Conservation (phyloP, 1,140 invertebrate genomes). For the Helicoverpa zea region DNA sequence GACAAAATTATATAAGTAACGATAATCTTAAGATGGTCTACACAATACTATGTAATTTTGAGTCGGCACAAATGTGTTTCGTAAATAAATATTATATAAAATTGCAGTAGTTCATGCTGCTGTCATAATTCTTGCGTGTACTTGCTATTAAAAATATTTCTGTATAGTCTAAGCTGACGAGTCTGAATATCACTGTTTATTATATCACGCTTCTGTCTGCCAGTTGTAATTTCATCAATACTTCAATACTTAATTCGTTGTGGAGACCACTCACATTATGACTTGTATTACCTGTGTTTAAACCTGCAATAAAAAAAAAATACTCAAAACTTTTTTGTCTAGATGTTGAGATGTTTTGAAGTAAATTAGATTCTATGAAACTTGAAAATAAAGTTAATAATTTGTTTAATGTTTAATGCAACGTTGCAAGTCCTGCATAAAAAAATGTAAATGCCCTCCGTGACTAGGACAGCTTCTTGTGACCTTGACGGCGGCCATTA, state of each 20-base stretch:
- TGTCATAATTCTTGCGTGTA: too few relatives aligned
- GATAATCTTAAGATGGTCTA: not conserved
- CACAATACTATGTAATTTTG: too few relatives aligned
- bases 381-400: constrained; percentile 54
- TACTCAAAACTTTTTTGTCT: not conserved
- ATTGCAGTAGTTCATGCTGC: too few relatives aligned
- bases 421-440: constrained; percentile 70
- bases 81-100: too few relatives aligned
- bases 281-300: constrained; percentile 17
- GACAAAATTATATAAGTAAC: not conserved
- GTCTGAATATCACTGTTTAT: not conserved
- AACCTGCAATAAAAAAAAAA: not conserved
- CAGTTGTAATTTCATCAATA: constrained; percentile 16
- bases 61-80: too few relatives aligned
- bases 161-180: too few relatives aligned
- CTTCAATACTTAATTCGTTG: constrained; percentile 18
- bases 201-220: not conserved
- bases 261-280: constrained; percentile 31
- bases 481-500: constrained; percentile 84
- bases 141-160: too few relatives aligned
- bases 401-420: constrained; percentile 59
- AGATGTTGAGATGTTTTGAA: not conserved
- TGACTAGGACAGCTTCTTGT: constrained; percentile 85
- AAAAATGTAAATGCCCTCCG: constrained; percentile 84
- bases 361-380: constrained; percentile 41